Conservation (phyloP, 2,888 invertebrate species). For the Pocota personata region DNA sequence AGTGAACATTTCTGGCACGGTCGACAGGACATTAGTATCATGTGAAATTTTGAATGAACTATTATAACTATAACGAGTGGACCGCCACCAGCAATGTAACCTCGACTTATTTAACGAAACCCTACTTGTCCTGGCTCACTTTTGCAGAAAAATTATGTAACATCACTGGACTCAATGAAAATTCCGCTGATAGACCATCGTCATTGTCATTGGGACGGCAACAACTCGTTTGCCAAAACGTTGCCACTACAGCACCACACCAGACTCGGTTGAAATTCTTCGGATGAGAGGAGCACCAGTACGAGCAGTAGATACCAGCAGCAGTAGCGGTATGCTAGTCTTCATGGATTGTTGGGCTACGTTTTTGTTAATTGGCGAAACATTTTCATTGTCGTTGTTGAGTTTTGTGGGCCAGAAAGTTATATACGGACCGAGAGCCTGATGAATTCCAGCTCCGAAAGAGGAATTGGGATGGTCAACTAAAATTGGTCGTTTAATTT, state of each 20-base stretch:
- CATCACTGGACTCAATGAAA: slow-evolving; percentile 1
- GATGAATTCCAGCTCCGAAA: slow-evolving; percentile 46
- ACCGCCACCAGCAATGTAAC: neutral
- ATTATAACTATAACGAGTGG: neutral
- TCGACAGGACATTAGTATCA: slow-evolving; percentile 4
- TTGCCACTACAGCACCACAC: neutral
- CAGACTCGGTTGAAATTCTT: slow-evolving; percentile 33
- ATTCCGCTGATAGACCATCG: too few relatives aligned
- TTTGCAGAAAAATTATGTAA: slow-evolving; percentile 12
- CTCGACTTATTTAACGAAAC: too few relatives aligned
- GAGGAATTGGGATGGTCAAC: slow-evolving; percentile 6
- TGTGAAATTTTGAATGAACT: slow-evolving; percentile 29
- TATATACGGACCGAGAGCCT: slow-evolving; percentile 26
- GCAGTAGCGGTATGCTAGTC: neutral
- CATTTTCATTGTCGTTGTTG: slow-evolving; percentile 52
- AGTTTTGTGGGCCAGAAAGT: slow-evolving; percentile 39
- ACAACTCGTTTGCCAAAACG: neutral
- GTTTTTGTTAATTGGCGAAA: slow-evolving; percentile 66
- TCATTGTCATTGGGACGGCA: neutral
- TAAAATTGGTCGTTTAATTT: slow-evolving; percentile 45
- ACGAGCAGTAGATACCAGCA: neutral
- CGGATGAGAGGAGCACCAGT: slow-evolving; percentile 12
- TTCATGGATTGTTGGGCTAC: slow-evolving; percentile 47
- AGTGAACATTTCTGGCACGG: neutral
- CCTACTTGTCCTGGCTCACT: neutral